Percentiles rank a stretch among this genome's conserved stretches.
Evolutionary conservation across 2,113 vertebrate genomes (phyloP).

Genomic region (Elgaria multicarinata): DNA sequence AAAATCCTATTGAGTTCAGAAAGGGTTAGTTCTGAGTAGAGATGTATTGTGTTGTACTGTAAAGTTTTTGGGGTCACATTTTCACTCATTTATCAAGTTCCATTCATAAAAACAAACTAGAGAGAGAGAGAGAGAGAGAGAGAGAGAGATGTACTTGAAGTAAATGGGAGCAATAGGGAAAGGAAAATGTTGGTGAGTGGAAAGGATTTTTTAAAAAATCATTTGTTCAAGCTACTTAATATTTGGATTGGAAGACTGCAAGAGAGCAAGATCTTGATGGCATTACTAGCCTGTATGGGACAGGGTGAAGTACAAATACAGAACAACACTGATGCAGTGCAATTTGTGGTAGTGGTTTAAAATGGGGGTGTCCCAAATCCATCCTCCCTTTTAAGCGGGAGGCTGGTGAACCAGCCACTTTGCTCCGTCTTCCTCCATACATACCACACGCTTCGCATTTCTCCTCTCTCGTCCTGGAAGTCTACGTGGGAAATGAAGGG

Average conservation of each 20-base stretch:
- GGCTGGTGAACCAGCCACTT: neutral
- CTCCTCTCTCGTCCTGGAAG: too few species aligned
- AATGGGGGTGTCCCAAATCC: neutral
- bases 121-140: neutral
- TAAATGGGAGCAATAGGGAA: too few species aligned
- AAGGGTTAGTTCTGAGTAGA: neutral
- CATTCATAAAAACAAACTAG: neutral
- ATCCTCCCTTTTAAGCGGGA: neutral
- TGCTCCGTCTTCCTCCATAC: too few species aligned
- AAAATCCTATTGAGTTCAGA: neutral
- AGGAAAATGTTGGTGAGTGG: neutral
- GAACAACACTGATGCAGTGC: neutral
- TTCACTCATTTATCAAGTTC: neutral
- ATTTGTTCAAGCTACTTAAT: neutral
- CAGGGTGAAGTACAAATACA: neutral
- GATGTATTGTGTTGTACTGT: neutral
- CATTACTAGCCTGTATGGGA: neutral
- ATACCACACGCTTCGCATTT: too few species aligned
- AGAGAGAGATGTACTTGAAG: neutral
- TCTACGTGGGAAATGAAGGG: neutral
- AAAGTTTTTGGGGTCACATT: neutral
- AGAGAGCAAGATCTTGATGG: neutral
- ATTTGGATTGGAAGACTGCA: neutral
- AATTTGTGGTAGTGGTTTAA: neutral
- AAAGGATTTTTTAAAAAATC: neutral